A percentile compares a stretch with the other conserved stretches of the same genome.
Conservation (phyloP, 1,140 invertebrate genomes). For the Drosophila murphyi region DNA sequence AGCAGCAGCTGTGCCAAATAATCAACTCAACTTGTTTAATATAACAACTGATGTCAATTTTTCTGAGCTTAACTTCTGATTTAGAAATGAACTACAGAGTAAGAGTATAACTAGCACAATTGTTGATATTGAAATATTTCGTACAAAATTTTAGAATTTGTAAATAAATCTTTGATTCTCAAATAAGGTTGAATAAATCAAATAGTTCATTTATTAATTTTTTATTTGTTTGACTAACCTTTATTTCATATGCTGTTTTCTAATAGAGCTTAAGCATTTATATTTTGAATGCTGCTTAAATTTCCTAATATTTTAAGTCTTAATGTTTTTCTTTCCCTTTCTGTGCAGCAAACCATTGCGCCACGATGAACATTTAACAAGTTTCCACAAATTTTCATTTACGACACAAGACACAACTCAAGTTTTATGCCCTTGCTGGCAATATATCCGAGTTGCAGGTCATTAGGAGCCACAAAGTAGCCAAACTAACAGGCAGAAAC, state of each 20-base stretch:
- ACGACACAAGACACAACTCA: neutral
- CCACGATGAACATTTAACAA: neutral
- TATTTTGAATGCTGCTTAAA: neutral
- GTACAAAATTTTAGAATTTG: no score
- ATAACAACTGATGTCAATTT: neutral
- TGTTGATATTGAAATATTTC: no score
- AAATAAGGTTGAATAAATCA: no score
- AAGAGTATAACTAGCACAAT: no score
- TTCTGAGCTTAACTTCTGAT: neutral
- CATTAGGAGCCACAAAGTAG: conserved; percentile 51
- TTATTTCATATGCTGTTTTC: no score
- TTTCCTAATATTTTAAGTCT: neutral
- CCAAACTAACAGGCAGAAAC: conserved; percentile 13
- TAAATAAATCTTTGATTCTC: no score
- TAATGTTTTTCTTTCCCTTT: no score
- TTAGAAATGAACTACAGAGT: neutral
- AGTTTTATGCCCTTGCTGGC: conserved; percentile 45
- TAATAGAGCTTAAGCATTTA: neutral
- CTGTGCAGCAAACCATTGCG: neutral
- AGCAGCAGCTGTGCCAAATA: neutral
- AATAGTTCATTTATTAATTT: no score
- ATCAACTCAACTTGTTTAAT: neutral
- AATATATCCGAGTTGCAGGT: conserved; percentile 47
- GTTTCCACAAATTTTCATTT: conserved; percentile 15
- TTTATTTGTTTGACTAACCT: no score